Conservation (phyloP, 2,113 vertebrate species). For the Mustela lutreola region DNA sequence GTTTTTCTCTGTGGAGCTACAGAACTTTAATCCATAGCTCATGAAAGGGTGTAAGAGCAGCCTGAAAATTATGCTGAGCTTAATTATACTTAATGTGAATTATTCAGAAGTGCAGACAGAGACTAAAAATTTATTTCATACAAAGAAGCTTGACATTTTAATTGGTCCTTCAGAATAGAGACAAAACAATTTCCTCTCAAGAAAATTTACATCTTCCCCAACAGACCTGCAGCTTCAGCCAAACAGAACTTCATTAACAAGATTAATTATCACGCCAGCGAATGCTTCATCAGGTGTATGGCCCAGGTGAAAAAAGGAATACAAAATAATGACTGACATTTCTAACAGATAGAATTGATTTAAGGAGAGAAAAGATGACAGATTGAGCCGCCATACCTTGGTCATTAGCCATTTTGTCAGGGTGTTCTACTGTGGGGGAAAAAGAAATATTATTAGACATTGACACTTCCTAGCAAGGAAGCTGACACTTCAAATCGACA, state of each 20-base stretch:
- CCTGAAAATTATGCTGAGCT: conserved; percentile 86
- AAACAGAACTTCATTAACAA: conserved; percentile 89
- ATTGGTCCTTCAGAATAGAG: conserved; percentile 90
- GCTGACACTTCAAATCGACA: conserved; percentile 24
- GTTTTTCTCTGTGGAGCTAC: conserved; percentile 33
- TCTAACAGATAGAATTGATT: conserved; percentile 46
- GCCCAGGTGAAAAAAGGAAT: conserved; percentile 81
- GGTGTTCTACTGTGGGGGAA: conserved; percentile 92
- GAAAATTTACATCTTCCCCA: conserved; percentile 88
- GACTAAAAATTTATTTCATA: conserved; percentile 87
- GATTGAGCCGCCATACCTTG: conserved; percentile 90
- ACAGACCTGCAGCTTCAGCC: conserved; percentile 82
- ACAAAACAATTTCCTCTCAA: conserved; percentile 90
- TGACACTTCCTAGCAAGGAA: conserved; percentile 59
- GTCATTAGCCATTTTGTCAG: conserved; percentile 99
- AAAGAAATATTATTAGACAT: conserved; percentile 82
- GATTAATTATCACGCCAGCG: conserved; percentile 84
- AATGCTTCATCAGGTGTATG: conserved; percentile 82
- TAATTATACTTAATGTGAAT: conserved; percentile 90
- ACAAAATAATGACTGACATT: conserved; percentile 48
- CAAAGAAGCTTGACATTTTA: conserved; percentile 90
- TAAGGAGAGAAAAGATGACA: conserved; percentile 51
- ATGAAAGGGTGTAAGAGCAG: conserved; percentile 76
- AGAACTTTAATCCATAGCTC: conserved; percentile 84
- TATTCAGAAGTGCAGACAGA: conserved; percentile 87